Evolutionary conservation across 1,140 invertebrate genomes (phyloP).

Genomic region (Euwallacea fornicatus): DNA sequence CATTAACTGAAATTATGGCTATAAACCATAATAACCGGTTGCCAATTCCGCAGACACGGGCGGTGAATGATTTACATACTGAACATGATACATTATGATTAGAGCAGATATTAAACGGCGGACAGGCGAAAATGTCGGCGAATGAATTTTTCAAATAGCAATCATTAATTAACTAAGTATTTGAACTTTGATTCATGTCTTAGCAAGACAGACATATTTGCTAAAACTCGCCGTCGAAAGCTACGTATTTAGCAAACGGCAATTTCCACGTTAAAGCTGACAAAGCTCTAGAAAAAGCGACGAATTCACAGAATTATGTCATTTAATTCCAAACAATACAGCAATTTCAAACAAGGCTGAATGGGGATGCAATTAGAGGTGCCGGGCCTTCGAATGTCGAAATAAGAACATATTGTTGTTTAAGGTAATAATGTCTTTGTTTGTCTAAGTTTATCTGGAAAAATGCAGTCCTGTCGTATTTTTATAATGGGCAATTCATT

Average conservation of each 20-base stretch:
- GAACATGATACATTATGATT: not conserved
- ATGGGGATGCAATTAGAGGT: not conserved
- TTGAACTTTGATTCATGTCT: too few species aligned
- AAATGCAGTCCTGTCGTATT: constrained; percentile 24
- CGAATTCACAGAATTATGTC: too few species aligned
- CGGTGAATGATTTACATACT: constrained; percentile 5
- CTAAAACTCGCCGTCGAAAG: too few species aligned
- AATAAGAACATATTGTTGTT: constrained; percentile 6
- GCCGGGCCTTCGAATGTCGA: not conserved
- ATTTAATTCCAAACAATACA: too few species aligned
- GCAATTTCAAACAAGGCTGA: not conserved
- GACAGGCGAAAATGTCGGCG: not conserved
- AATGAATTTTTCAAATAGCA: too few species aligned
- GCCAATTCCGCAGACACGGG: constrained; percentile 1
- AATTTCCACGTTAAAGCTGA: too few species aligned
- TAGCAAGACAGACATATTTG: too few species aligned
- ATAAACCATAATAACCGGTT: constrained; percentile 4
- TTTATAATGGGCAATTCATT: constrained; percentile 28
- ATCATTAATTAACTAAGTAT: too few species aligned
- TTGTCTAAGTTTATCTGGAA: constrained; percentile 16
- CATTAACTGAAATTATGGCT: constrained; percentile 5
- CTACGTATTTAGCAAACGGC: too few species aligned
- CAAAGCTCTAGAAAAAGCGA: too few species aligned
- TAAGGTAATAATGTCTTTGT: constrained; percentile 19
- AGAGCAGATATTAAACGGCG: not conserved